A percentile compares a stretch with the other conserved stretches of the same genome.
phyloP scores from a whole-genome alignment of 1,140 invertebrate genomes.

The Drosophila setifemur region DNA sequence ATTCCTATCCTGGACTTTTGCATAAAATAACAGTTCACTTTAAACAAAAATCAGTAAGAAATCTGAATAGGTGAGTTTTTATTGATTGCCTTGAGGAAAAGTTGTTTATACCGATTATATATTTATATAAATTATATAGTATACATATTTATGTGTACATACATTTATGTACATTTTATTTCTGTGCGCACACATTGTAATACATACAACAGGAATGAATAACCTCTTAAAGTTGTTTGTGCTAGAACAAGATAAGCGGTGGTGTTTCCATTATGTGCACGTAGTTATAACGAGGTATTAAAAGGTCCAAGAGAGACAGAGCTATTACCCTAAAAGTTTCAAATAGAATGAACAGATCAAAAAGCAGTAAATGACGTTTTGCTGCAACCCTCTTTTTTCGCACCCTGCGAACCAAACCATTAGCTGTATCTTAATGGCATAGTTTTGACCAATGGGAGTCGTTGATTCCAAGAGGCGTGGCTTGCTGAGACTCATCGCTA shows the following conservation, averaged over 20 bases:
- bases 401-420: neutral
- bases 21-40: too few relatives aligned
- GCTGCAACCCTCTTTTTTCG: neutral
- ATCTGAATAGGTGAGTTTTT: too few relatives aligned
- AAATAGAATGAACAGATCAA: neutral
- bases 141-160: neutral
- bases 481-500: neutral
- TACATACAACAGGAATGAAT: neutral
- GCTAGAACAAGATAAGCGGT: slow-evolving; percentile 1
- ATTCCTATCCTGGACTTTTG: too few relatives aligned
- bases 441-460: slow-evolving; percentile 1
- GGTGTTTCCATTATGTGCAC: neutral
- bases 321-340: neutral
- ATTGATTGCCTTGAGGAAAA: neutral
- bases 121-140: neutral
- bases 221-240: neutral
- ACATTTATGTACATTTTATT: neutral
- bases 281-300: neutral
- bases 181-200: too few relatives aligned
- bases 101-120: neutral
- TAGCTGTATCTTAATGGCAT: neutral
- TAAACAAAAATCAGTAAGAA: too few relatives aligned
- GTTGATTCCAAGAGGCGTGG: neutral
- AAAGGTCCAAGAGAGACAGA: neutral
- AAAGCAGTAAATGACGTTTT: neutral